These are phyloP conservation scores for Hippoglossus hippoglossus DNA, from an alignment of 2,797 vertebrate genomes.

Conservation along the genomic window DNA sequence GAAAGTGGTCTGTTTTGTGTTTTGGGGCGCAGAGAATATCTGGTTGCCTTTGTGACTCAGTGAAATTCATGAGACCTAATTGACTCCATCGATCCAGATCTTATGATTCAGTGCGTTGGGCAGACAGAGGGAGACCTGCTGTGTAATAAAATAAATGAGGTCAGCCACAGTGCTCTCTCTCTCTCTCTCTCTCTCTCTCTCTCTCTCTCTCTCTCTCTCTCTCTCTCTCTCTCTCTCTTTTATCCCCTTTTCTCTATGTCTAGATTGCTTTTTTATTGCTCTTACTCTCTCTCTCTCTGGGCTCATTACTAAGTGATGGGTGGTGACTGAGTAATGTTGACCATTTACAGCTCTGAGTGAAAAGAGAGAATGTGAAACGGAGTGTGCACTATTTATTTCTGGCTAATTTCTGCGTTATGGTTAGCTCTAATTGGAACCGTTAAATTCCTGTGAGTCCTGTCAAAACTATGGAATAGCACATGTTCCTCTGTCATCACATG, in stretches of 20 bases:
- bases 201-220: constrained; percentile 36
- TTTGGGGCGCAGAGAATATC: constrained; percentile 23
- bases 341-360: constrained; percentile 49
- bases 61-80: constrained; percentile 57
- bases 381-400: constrained; percentile 44
- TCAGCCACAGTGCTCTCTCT: constrained; percentile 40
- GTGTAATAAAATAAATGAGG: constrained; percentile 62
- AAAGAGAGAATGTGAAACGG: constrained; percentile 14
- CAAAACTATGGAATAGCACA: neutral
- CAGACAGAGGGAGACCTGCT: constrained; percentile 51
- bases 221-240: constrained; percentile 29
- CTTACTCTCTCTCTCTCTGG: constrained; percentile 28
- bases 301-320: constrained; percentile 46
- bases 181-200: neutral
- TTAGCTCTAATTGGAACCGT: constrained; percentile 26
- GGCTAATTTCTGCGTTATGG: neutral
- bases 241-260: no score
- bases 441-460: neutral
- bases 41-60: constrained; percentile 38
- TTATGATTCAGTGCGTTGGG: constrained; percentile 52
- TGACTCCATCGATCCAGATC: constrained; percentile 60
- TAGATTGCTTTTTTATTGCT: neutral
- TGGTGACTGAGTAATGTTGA: constrained; percentile 57
- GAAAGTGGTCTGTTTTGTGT: constrained; percentile 27
- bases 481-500: no score